Evolutionary conservation across 2,797 vertebrate genomes (phyloP), one percentile per base, ranked within the genome.

Genomic region (Sebastes iracundus): DNA sequence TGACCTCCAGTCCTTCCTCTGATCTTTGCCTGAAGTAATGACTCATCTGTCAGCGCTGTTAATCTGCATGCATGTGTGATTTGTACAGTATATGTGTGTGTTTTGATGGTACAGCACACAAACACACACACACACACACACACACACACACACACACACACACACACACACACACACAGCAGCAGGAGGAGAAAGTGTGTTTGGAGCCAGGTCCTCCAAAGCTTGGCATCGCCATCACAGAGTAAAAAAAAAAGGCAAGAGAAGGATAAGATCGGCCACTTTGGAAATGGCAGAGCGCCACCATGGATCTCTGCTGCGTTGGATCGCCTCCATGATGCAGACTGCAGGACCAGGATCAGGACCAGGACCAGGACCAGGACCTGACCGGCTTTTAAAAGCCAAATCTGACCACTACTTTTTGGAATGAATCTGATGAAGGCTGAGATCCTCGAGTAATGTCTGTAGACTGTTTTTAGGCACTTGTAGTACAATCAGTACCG

Each of bases 31-130:
- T 79, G 72, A 69, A 89, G 84, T 72, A 18, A 60, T 84, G 87
- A 89, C 86, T 92, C 87, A 80, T 88, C 91, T 85, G 88, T 86
- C 86, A 84, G 78, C 22, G 16, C 74, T 46, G 80, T 70, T 88
- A 74, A 80, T 86, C 72, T 77, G 74, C 61, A 72, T 75, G 72
- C 52, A 32, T 80, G 80, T 83, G 83, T 88, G 79, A 90, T 83
- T 23, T 72, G 59, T 62, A 73, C 81, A 75, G 72, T 75, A 35
- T 35, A 72, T 53, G 81, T 82, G 83, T 22, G 35, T 82, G 82
- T 85, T 77, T 78, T 85, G 74, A 77, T 83, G 72, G 74, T 69
- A 28, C 75, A 46, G 46, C 73, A 64, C 72, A 72, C 68, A 86
- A 28, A 90, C 58, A 60, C 80, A 49, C 71, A 76, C 83, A 77